These are phyloP conservation scores for Stichopus horrens DNA, from an alignment of 53 echinoderm and acorn worm species.

Conservation along the genomic window DNA sequence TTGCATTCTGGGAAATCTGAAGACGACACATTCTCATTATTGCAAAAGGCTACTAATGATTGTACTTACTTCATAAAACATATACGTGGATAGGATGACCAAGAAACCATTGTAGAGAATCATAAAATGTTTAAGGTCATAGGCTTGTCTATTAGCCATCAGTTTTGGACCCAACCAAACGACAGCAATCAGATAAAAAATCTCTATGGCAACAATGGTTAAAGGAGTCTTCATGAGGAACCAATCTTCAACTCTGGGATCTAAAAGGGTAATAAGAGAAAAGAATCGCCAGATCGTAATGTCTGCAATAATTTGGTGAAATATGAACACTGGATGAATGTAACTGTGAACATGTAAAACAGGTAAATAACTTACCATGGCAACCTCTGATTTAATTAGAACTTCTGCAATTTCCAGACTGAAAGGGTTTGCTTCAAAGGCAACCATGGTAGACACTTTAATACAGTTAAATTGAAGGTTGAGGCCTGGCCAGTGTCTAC, in stretches of 20 bases:
- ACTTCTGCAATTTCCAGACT: too few relatives aligned
- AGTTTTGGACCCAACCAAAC: conserved; percentile 73
- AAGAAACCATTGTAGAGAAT: conserved; percentile 73
- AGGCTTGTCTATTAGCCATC: conserved; percentile 72
- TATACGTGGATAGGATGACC: conserved; percentile 79
- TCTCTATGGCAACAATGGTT: conserved; percentile 60
- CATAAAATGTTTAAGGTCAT: conserved; percentile 68
- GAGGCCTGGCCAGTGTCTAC: too few relatives aligned
- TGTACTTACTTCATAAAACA: conserved; percentile 83
- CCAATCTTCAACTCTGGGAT: conserved; percentile 82
- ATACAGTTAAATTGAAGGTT: too few relatives aligned
- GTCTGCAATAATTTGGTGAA: too few relatives aligned
- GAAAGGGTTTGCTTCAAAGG: too few relatives aligned
- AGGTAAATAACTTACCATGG: too few relatives aligned
- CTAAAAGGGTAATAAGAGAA: conserved; percentile 39
- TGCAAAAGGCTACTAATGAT: neutral
- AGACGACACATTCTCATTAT: neutral
- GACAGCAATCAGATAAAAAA: conserved; percentile 62
- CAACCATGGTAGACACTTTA: too few relatives aligned
- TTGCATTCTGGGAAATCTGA: too few relatives aligned
- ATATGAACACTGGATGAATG: too few relatives aligned
- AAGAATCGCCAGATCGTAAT: too few relatives aligned
- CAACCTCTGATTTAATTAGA: too few relatives aligned
- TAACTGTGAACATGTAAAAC: too few relatives aligned
- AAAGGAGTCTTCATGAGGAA: conserved; percentile 69